Evolutionary conservation across 2,888 invertebrate species (phyloP).

Genomic region (Drosophila cognata): DNA sequence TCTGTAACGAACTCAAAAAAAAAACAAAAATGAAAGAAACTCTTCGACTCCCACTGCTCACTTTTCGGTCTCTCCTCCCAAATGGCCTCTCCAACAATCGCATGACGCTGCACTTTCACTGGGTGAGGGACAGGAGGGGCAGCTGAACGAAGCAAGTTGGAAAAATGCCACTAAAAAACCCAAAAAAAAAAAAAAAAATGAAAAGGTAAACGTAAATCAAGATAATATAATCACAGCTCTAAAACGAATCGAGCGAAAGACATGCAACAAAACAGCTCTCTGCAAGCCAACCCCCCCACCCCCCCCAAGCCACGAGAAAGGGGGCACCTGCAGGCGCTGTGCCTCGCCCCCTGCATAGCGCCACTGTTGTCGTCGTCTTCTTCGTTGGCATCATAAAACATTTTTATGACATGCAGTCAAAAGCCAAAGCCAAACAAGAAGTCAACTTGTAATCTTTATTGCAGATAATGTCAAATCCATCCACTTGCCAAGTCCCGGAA

Average conservation of each 20-base stretch:
- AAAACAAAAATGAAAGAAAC: neutral
- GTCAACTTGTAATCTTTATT: conserved; percentile 77
- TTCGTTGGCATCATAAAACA: conserved; percentile 63
- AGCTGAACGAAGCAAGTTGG: neutral
- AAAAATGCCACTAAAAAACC: conserved; percentile 40
- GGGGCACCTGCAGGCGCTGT: conserved; percentile 47
- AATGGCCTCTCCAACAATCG: neutral
- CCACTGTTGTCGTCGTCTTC: conserved; percentile 1
- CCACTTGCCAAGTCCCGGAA: conserved; percentile 51
- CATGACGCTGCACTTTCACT: conserved; percentile 70
- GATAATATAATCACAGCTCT: conserved; percentile 76
- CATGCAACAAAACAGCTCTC: conserved; percentile 53
- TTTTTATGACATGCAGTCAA: conserved; percentile 77
- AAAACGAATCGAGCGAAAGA: conserved; percentile 68
- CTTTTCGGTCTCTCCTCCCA: conserved; percentile 18
- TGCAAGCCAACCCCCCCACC: neutral
- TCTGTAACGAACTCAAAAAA: conserved; percentile 55
- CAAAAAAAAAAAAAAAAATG: conserved; percentile 22
- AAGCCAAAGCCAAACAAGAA: conserved; percentile 68
- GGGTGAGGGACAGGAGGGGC: neutral
- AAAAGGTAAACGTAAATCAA: conserved; percentile 71
- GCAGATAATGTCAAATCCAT: conserved; percentile 79
- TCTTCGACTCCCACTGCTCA: conserved; percentile 30
- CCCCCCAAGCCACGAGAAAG: neutral
- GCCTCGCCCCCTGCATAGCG: neutral